phyloP scores from a whole-genome alignment of 2,797 vertebrate species.

The Enteromius paludinosus region DNA sequence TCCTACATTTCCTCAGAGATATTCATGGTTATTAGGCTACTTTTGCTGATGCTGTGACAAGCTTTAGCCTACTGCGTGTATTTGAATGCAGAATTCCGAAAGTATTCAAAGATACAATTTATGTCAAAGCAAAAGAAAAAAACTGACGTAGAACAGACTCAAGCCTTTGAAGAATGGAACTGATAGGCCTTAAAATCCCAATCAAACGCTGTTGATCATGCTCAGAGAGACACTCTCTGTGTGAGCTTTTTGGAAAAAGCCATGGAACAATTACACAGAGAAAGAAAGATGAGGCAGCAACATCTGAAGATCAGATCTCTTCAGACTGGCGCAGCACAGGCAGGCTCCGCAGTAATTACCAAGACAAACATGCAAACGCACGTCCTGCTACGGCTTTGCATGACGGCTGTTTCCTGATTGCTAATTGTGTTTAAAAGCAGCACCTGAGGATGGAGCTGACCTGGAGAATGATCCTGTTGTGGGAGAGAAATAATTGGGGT shows the following conservation, averaged over 20 bases:
- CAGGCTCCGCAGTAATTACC: slow-evolving; percentile 38
- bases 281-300: slow-evolving; percentile 28
- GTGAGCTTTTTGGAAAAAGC: background rate
- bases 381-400: slow-evolving; percentile 36
- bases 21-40: no score
- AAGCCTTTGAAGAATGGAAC: background rate
- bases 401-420: slow-evolving; percentile 63
- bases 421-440: slow-evolving; percentile 68
- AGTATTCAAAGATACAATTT: background rate
- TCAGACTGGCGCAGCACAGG: slow-evolving; percentile 3
- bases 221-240: slow-evolving; percentile 12
- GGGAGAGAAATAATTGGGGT: slow-evolving; percentile 57
- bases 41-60: no score
- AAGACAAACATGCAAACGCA: slow-evolving; percentile 32
- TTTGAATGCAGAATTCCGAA: no score
- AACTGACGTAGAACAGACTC: background rate
- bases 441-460: slow-evolving; percentile 50
- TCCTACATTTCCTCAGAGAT: no score
- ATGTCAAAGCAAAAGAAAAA: background rate
- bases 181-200: slow-evolving; percentile 24
- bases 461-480: slow-evolving; percentile 38
- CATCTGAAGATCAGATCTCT: slow-evolving; percentile 31
- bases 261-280: slow-evolving; percentile 26
- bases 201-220: slow-evolving; percentile 9
- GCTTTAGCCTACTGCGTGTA: no score